Evolutionary conservation across 2,888 invertebrate genomes (phyloP).

Genomic region (Trichopoda pennipes): DNA sequence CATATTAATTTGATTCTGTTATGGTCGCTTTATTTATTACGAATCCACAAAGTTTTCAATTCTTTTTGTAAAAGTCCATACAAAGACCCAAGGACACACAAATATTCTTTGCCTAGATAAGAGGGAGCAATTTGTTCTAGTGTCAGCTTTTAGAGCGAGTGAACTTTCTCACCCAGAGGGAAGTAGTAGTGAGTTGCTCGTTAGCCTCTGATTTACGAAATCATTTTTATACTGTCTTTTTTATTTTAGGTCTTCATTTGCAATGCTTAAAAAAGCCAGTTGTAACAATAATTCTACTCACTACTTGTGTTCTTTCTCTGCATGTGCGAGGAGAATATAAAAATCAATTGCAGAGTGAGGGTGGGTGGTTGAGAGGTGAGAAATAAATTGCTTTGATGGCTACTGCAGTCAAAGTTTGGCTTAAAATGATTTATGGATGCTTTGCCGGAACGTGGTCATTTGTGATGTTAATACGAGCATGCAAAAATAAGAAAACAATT

Average conservation of each 20-base stretch:
- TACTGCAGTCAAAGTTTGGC: slow-evolving; percentile 59
- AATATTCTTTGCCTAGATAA: slow-evolving; percentile 17
- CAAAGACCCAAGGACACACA: neutral
- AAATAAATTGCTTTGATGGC: slow-evolving; percentile 56
- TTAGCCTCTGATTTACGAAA: slow-evolving; percentile 60
- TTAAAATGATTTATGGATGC: slow-evolving; percentile 67
- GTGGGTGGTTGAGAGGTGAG: slow-evolving; percentile 8
- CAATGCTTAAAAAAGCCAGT: slow-evolving; percentile 54
- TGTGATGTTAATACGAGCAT: slow-evolving; percentile 58
- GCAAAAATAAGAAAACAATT: slow-evolving; percentile 27
- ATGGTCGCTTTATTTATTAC: no score
- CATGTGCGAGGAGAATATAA: neutral
- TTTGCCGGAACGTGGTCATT: slow-evolving; percentile 61
- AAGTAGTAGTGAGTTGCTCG: slow-evolving; percentile 36
- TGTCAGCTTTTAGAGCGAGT: slow-evolving; percentile 66
- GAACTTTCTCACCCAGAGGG: slow-evolving; percentile 59
- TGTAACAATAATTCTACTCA: slow-evolving; percentile 66
- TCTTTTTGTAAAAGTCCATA: neutral
- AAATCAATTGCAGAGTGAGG: neutral
- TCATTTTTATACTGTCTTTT: slow-evolving; percentile 40
- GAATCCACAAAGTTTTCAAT: no score
- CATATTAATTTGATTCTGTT: no score
- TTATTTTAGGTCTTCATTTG: slow-evolving; percentile 27
- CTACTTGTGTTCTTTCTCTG: slow-evolving; percentile 32
- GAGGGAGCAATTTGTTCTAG: slow-evolving; percentile 66